Conservation (phyloP, 1,140 invertebrate species). For the Thaumetopoea pityocampa region DNA sequence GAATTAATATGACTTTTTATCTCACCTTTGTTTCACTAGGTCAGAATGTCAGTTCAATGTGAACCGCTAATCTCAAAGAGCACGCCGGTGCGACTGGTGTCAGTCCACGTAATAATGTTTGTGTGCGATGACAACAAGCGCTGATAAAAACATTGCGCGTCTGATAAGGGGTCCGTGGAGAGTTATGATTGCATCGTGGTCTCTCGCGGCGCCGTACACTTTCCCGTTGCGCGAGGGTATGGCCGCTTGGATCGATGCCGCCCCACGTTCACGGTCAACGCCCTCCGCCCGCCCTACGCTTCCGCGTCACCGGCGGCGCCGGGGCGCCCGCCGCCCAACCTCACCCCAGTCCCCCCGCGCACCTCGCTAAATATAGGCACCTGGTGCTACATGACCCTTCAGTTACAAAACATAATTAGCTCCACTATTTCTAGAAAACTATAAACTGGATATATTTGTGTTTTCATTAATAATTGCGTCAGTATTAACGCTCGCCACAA, state of each 20-base stretch:
- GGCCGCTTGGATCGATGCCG: conserved; percentile 62
- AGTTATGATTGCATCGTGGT: background rate
- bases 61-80: too few relatives aligned
- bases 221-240: conserved; percentile 73
- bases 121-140: too few relatives aligned
- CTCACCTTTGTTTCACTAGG: too few relatives aligned
- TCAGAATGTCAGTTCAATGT: too few relatives aligned
- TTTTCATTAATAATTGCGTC: conserved; percentile 13
- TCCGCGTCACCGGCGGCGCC: conserved; percentile 51
- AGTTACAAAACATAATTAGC: conserved; percentile 71
- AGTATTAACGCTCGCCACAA: conserved; percentile 6
- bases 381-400: conserved; percentile 51
- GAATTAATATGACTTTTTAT: too few relatives aligned
- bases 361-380: conserved; percentile 56
- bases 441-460: conserved; percentile 14
- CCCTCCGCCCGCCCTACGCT: conserved; percentile 72
- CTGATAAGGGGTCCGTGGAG: too few relatives aligned
- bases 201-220: conserved; percentile 34
- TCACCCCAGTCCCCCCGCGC: conserved; percentile 21
- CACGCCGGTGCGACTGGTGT: too few relatives aligned
- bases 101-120: too few relatives aligned
- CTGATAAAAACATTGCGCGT: too few relatives aligned
- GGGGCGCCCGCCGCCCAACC: conserved; percentile 20
- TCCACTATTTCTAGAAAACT: conserved; percentile 61
- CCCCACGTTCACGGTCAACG: conserved; percentile 74